phyloP scores from a whole-genome alignment of 1,140 invertebrate genomes.

The Cydia pomonella region DNA sequence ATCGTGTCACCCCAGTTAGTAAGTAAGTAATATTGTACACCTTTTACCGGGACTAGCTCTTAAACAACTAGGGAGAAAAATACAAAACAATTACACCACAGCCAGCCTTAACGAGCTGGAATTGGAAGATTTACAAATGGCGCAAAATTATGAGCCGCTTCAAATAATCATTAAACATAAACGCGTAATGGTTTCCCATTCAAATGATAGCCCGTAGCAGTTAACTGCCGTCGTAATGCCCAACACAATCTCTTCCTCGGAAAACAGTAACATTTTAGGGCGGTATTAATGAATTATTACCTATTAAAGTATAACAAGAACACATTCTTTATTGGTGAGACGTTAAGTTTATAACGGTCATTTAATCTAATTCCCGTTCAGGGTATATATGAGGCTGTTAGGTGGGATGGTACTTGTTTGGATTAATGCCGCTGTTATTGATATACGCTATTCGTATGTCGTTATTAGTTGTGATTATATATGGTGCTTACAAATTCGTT shows the following conservation, averaged over 20 bases:
- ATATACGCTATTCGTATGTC: too few species aligned
- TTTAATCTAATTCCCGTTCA: constrained; percentile 40
- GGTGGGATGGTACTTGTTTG: constrained; percentile 40
- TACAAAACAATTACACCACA: constrained; percentile 57
- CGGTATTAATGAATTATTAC: constrained; percentile 72
- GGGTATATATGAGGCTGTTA: constrained; percentile 38
- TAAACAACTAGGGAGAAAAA: constrained; percentile 39
- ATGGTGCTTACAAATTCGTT: too few species aligned
- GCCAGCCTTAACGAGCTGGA: constrained; percentile 55
- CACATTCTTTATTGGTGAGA: constrained; percentile 57
- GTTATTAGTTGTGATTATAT: too few species aligned
- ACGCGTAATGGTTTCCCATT: constrained; percentile 72
- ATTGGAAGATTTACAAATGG: constrained; percentile 60
- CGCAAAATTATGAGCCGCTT: constrained; percentile 67
- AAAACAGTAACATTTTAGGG: constrained; percentile 69
- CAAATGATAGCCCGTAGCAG: constrained; percentile 66
- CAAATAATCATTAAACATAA: constrained; percentile 75
- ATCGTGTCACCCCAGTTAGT: too few species aligned
- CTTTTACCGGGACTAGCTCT: too few species aligned
- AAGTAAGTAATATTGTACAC: too few species aligned
- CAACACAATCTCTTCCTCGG: constrained; percentile 69
- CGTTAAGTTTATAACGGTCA: constrained; percentile 46
- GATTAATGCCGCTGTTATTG: constrained; percentile 49
- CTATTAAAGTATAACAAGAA: constrained; percentile 64
- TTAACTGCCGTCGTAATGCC: constrained; percentile 70